Conservation (phyloP, 2,797 vertebrate genomes). For the Anguilla anguilla region DNA sequence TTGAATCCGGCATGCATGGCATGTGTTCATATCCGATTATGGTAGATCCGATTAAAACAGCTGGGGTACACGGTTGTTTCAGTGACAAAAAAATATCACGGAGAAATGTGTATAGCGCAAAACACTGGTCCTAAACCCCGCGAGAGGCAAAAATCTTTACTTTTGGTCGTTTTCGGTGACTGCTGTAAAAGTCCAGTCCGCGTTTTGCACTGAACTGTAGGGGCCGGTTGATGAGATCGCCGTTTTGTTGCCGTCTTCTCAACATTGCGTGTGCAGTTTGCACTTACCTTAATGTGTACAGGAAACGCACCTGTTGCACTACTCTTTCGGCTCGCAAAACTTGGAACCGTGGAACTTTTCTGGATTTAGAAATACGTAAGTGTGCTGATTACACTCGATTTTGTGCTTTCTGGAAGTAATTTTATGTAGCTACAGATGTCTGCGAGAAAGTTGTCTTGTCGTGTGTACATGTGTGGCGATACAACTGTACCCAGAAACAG, state of each 20-base stretch:
- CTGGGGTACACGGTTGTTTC: neutral
- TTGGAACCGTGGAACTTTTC: neutral
- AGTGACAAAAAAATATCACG: neutral
- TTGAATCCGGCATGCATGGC: neutral
- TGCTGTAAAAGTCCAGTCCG: slow-evolving; percentile 3
- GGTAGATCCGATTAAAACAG: slow-evolving; percentile 11
- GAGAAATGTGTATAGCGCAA: neutral
- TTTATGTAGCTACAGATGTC: slow-evolving; percentile 16
- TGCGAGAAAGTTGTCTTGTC: slow-evolving; percentile 7
- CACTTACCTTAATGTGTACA: slow-evolving; percentile 10
- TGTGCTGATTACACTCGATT: neutral
- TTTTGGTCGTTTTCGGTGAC: neutral
- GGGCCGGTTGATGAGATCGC: neutral
- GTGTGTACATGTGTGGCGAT: neutral
- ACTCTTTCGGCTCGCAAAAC: neutral
- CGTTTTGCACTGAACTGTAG: slow-evolving; percentile 11
- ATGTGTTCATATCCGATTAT: slow-evolving; percentile 16
- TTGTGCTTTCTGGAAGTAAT: neutral
- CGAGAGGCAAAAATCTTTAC: neutral
- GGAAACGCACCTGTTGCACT: slow-evolving; percentile 20
- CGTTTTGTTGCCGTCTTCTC: neutral
- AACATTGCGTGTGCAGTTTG: neutral
- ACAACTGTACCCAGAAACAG: neutral
- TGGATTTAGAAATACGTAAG: slow-evolving; percentile 12
- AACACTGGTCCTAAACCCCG: too few relatives aligned